Evolutionary conservation across 2,797 vertebrate genomes (phyloP).

Genomic region (Ceryle rudis): DNA sequence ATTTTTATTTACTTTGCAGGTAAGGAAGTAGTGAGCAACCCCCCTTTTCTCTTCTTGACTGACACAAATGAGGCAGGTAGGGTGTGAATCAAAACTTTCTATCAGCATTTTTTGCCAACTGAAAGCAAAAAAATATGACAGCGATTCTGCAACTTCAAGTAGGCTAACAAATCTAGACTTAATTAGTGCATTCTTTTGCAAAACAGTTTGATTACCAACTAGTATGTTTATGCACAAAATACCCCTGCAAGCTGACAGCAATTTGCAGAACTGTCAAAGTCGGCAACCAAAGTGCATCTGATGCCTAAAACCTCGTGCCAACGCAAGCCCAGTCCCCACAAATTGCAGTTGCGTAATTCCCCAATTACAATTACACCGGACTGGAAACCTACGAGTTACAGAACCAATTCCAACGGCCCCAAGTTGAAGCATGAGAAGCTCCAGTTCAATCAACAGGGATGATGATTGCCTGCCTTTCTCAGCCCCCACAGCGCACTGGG

Average conservation of each 20-base stretch:
- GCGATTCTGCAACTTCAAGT: conserved; percentile 62
- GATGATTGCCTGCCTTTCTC: neutral
- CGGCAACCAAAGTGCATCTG: conserved; percentile 15
- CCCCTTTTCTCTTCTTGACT: conserved; percentile 56
- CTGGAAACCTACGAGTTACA: neutral
- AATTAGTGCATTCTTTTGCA: conserved; percentile 64
- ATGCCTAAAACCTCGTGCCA: conserved; percentile 15
- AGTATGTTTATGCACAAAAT: conserved; percentile 48
- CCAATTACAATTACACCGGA: neutral
- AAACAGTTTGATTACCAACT: conserved; percentile 66
- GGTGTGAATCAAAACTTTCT: conserved; percentile 78
- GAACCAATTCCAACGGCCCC: neutral
- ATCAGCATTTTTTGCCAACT: conserved; percentile 60
- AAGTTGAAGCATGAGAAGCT: neutral
- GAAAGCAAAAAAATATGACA: conserved; percentile 62
- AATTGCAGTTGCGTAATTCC: neutral
- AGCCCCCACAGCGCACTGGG: rapidly evolving
- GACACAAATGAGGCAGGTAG: conserved; percentile 76
- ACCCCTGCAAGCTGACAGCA: conserved; percentile 58
- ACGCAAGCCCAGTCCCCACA: neutral
- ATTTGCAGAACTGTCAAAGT: conserved; percentile 70
- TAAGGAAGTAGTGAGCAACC: conserved; percentile 53
- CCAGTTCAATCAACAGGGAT: neutral
- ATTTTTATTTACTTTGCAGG: conserved; percentile 79
- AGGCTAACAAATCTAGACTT: conserved; percentile 66